phyloP scores from a whole-genome alignment of 2,113 vertebrate species.

The Trichechus manatus region DNA sequence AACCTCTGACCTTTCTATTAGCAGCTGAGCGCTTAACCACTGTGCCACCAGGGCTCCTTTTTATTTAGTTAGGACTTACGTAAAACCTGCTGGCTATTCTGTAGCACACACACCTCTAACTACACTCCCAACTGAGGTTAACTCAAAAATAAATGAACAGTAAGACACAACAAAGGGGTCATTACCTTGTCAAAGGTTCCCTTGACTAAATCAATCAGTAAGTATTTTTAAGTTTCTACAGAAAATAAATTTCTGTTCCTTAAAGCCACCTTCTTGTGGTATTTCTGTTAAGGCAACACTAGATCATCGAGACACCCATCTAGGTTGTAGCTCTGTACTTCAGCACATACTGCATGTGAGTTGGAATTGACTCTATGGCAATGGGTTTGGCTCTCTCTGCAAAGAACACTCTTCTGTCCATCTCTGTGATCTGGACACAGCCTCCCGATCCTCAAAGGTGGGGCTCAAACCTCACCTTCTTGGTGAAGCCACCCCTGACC shows the following conservation, averaged over 20 bases:
- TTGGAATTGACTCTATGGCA: too few relatives aligned
- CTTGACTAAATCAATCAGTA: background rate
- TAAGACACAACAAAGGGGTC: background rate
- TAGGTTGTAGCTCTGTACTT: background rate
- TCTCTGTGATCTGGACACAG: background rate
- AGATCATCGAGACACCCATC: too few relatives aligned
- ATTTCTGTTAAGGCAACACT: too few relatives aligned
- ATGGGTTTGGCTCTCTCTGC: background rate
- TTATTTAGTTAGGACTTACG: background rate
- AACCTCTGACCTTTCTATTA: background rate
- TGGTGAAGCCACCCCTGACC: background rate
- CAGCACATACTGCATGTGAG: background rate
- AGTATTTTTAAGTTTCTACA: background rate
- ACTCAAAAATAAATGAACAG: constrained; percentile 17
- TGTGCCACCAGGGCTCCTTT: too few relatives aligned
- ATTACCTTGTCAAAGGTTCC: background rate
- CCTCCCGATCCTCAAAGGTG: background rate
- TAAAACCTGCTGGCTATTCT: background rate
- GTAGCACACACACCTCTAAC: background rate
- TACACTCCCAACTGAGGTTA: background rate
- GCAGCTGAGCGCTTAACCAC: background rate
- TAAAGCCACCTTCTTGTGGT: too few relatives aligned
- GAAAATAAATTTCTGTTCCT: too few relatives aligned
- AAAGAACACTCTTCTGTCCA: background rate
- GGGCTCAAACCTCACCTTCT: background rate